These are phyloP conservation scores for Ectropis crepuscularia DNA, from an alignment of 2,888 invertebrate genomes.

Conservation along the genomic window DNA sequence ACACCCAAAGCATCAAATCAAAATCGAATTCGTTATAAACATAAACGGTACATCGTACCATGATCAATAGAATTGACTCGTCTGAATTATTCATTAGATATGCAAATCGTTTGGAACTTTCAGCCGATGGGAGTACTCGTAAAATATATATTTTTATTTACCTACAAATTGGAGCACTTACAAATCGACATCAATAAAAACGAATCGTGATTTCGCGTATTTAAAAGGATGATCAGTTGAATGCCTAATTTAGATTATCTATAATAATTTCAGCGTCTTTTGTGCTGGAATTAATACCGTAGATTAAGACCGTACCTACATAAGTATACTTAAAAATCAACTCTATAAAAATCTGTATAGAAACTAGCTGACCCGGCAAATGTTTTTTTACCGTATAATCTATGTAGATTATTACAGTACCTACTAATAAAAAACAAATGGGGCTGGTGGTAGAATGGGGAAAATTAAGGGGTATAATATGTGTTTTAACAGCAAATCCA, in stretches of 20 bases:
- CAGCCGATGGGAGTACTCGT: conserved; percentile 29
- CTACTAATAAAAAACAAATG: too few species aligned
- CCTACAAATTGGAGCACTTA: conserved; percentile 24
- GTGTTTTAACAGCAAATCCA: too few species aligned
- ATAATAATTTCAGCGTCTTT: too few species aligned
- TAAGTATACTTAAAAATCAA: too few species aligned
- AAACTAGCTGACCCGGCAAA: too few species aligned
- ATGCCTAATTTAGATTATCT: background rate
- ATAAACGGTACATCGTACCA: conserved; percentile 15
- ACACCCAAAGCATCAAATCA: conserved; percentile 4
- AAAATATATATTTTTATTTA: conserved; percentile 24
- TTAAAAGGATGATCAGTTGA: background rate
- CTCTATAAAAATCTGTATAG: too few species aligned
- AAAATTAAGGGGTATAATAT: too few species aligned
- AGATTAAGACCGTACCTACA: too few species aligned
- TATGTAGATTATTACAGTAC: too few species aligned
- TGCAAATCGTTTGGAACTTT: conserved; percentile 29
- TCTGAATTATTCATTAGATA: conserved; percentile 33
- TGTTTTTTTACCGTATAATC: too few species aligned
- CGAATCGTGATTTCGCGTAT: background rate
- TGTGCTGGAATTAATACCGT: too few species aligned
- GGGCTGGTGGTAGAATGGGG: too few species aligned
- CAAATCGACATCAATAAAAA: conserved; percentile 19
- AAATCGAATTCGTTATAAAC: conserved; percentile 10
- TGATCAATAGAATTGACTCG: conserved; percentile 28